Base-by-base conservation (phyloP, 2,888 invertebrate species). In the Pilophorus perplexus region DNA sequence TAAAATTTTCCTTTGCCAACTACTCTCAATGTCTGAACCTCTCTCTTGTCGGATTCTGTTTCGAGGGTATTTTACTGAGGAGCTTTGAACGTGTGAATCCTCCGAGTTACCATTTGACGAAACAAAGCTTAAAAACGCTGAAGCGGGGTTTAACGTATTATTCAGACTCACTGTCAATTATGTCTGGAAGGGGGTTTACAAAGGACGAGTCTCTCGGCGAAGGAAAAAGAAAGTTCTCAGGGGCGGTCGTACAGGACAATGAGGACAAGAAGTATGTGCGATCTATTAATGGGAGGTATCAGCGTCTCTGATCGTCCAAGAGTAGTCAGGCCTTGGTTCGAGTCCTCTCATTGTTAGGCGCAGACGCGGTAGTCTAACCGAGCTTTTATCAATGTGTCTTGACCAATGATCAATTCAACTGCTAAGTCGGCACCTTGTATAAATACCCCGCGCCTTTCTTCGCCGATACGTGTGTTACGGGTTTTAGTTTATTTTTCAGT, bases 271-370 rank as follows among this genome's bases (percentile, higher is more conserved):
- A 46, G 42, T 62, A 46, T 62, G 62, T 62, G 62, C 62, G 62
- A 62, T 62, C 62, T 62, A 62, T 62, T 62, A 62, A 62, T 62
- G 62, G 62, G 62, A 62, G 62, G 62, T 62, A 62, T 62, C 62
- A 62, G 46, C 10, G 62, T 1, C 46, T 62, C 62, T 46, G 62
- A 62, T 62, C 62, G 46, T 62, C 46, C 27, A 10, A 14, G n/a
- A 25, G 10, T n/a, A 12, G 8, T 14, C 33, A 22, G 22, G 12
- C 20, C 38, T 42, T 33, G 42, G 28, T 33, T 59, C 44, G 18
- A 28, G 28, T 14, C n/a, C 33, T 20, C 20, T 33, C 28, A 46
- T 33, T 22, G 38, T 27, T 20, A 33, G 46, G 28, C 44, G 18
- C 46, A 16, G 46, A 48, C 59, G 25, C n/a, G n/a, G n/a, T n/a